Evolutionary conservation across 2,113 vertebrate genomes (phyloP).

Genomic region (Apodemus sylvaticus): DNA sequence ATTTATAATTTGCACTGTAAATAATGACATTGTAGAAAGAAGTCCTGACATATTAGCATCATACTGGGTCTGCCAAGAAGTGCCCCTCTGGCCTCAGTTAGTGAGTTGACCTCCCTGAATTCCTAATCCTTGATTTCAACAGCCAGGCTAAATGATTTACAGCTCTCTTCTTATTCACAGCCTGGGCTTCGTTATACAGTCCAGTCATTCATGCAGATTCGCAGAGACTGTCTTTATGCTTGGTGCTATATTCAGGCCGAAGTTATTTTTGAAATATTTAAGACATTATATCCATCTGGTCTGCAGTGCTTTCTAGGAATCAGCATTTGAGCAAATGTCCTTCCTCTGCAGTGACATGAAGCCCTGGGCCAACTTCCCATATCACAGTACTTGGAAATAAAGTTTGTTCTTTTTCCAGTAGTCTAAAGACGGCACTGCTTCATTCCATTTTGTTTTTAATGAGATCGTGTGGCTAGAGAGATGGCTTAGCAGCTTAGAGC

Average conservation of each 20-base stretch:
- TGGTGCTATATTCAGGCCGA: background rate
- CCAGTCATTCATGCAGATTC: background rate
- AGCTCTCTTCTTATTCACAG: background rate
- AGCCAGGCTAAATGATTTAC: constrained; percentile 41
- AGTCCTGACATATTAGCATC: background rate
- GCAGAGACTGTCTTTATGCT: background rate
- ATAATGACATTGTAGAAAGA: constrained; percentile 7
- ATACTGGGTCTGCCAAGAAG: background rate
- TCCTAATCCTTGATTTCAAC: constrained; percentile 14
- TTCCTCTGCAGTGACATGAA: background rate
- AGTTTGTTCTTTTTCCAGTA: background rate
- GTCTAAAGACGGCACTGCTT: background rate
- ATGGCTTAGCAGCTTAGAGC: background rate
- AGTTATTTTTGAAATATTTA: background rate
- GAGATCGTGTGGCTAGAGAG: background rate
- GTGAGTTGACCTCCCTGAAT: background rate
- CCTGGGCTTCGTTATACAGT: background rate
- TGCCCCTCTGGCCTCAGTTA: constrained; percentile 35
- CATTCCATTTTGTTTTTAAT: background rate
- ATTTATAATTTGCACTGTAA: constrained; percentile 30
- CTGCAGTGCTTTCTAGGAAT: background rate
- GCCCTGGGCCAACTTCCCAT: background rate
- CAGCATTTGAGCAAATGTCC: background rate
- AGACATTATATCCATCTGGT: background rate
- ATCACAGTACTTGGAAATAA: constrained; percentile 19